Percentiles rank a stretch among this genome's conserved stretches.
These are phyloP conservation scores for Axea sp. DNA, from an alignment of 2,888 invertebrate species.

Conservation along the genomic window DNA sequence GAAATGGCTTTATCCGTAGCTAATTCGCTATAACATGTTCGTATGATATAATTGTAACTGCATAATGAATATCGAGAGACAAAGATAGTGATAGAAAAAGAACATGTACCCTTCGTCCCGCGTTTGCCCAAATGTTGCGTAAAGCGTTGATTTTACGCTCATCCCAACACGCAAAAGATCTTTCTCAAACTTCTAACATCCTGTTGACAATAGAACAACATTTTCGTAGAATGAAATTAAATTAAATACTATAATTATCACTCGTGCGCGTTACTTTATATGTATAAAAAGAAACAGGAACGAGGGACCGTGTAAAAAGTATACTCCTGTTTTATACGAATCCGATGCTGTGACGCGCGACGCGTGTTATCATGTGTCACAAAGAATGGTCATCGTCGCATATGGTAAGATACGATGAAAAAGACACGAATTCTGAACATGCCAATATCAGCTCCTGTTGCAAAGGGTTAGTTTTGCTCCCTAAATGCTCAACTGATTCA, in stretches of 20 bases:
- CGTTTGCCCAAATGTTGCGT: no score
- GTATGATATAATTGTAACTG: background rate
- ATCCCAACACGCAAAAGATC: no score
- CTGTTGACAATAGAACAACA: no score
- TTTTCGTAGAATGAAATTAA: no score
- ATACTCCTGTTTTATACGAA: constrained; percentile 19
- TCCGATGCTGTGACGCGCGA: constrained; percentile 23
- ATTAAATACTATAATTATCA: no score
- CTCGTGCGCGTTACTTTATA: no score
- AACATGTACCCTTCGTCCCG: no score
- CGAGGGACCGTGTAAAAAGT: constrained; percentile 3
- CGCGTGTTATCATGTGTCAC: constrained; percentile 59
- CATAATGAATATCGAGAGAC: no score
- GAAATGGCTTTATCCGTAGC: constrained; percentile 19
- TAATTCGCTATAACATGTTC: no score
- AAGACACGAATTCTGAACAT: constrained; percentile 45
- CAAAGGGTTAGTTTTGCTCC: constrained; percentile 51
- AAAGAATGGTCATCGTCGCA: constrained; percentile 57
- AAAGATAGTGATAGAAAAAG: no score
- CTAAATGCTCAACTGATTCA: constrained; percentile 27
- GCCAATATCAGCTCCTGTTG: constrained; percentile 42
- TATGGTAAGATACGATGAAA: constrained; percentile 34
- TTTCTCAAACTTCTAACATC: no score
- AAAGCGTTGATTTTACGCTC: no score
- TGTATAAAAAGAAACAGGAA: background rate